Conservation (phyloP, 2,113 vertebrate genomes). For the Aix galericulata region DNA sequence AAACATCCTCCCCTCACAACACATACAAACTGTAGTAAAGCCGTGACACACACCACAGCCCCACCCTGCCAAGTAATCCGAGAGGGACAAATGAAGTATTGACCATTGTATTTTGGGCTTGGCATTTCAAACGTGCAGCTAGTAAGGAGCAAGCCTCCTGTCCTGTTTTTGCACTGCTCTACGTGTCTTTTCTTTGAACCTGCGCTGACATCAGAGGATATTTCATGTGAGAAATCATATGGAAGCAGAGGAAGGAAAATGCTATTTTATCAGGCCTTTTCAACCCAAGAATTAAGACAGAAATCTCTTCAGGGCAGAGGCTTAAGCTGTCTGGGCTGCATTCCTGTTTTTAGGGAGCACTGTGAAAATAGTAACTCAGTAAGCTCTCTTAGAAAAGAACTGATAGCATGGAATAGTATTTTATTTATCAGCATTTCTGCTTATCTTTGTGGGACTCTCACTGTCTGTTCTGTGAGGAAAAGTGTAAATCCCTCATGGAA, state of each 20-base stretch:
- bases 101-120: neutral
- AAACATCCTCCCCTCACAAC: neutral
- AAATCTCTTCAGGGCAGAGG: constrained; percentile 1
- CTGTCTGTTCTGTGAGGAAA: neutral
- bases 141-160: neutral
- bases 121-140: neutral
- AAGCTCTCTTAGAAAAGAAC: neutral
- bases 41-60: accelerated
- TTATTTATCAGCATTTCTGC: neutral
- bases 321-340: neutral
- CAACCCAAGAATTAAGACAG: neutral
- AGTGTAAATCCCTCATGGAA: accelerated
- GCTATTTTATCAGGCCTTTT: neutral
- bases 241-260: constrained; percentile 1
- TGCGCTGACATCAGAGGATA: neutral
- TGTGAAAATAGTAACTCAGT: neutral
- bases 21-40: neutral
- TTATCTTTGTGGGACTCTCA: neutral
- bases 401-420: neutral
- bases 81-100: neutral
- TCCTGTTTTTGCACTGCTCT: neutral
- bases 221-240: neutral
- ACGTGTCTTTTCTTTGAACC: accelerated
- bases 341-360: neutral
- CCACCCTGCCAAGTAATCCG: neutral